Base-by-base conservation (phyloP, 2,113 vertebrate genomes). In the Chrysochloris asiatica region DNA sequence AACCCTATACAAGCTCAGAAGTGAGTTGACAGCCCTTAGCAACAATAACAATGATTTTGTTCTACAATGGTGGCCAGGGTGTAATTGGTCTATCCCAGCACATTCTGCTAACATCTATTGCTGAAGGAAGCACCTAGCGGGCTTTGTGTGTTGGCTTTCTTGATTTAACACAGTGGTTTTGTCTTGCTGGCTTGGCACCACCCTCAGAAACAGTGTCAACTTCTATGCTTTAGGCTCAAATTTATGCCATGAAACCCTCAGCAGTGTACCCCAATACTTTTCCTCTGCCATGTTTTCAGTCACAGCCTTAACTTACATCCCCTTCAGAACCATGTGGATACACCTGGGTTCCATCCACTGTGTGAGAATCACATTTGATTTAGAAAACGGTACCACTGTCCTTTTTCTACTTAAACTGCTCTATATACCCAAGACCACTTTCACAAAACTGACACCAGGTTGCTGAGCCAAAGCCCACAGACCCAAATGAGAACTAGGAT, bases 241-340 rank as follows among this genome's bases (percentile, higher is more conserved):
- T 28, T 26, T 63, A 26, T 90, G 41, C 30, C 43, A n/a, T 83
- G 12, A 8, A 33, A n/a, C 6, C 33, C 33, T 52, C 9, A 22
- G 4, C 10, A 52, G 0, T 12, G 8, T 1, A 2, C 28, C 28
- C n/a, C 38, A 47, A 26, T n/a, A n/a, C n/a, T n/a, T 8, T 8
- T 2, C 11, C 16, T 65, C 26, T n/a, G 17, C 54, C 30, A 6
- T 6, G 11, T 11, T 47, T 30, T 30, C 19, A 82, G 8, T 16
- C 26, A 69, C 47, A n/a, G 9, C 41, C 30, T 38, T 47, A 30
- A 71, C 16, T 72, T 41, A 71, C 22, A 71, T 13, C 26, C 75
- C 10, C 41, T 24, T 67, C 54, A 75, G 67, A 43, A n/a, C 33
- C 33, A 45, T 6, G 8, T 50, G 50, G 59, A 54, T 3, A 78